Conservation (phyloP, 2,797 vertebrate genomes). For the Rhabdomys pumilio region DNA sequence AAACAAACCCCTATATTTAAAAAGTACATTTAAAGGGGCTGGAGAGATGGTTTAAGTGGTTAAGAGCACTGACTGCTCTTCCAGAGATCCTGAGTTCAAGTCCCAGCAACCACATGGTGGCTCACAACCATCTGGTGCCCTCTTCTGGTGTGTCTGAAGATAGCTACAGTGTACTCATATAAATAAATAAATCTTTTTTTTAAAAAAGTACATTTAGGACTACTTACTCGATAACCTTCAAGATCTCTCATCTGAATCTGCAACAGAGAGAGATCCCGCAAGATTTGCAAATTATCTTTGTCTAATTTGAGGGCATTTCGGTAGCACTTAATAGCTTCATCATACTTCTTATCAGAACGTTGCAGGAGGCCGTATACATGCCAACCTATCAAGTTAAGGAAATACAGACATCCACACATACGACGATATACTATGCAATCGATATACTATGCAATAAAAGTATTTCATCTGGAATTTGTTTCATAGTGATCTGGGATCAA, state of each 20-base stretch:
- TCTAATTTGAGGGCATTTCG: conserved; percentile 92
- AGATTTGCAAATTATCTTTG: conserved; percentile 91
- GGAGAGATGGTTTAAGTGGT: too few relatives aligned
- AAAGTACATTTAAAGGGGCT: conserved; percentile 20
- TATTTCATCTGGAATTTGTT: conserved; percentile 53
- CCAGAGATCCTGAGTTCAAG: too few relatives aligned
- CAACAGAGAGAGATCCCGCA: conserved; percentile 91
- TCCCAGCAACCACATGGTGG: too few relatives aligned
- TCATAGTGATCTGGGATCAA: conserved; percentile 52
- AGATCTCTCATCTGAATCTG: conserved; percentile 93
- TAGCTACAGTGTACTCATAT: too few relatives aligned
- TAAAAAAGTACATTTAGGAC: conserved; percentile 23
- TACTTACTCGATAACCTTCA: conserved; percentile 91
- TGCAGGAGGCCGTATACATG: conserved; percentile 91
- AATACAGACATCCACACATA: conserved; percentile 67
- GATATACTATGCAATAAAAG: neutral
- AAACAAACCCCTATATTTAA: neutral
- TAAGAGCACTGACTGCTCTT: too few relatives aligned
- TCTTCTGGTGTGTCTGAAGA: too few relatives aligned
- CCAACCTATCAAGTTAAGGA: conserved; percentile 90
- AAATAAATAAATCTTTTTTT: too few relatives aligned
- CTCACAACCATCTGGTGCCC: too few relatives aligned
- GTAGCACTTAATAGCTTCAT: conserved; percentile 93
- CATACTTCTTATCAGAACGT: conserved; percentile 91
- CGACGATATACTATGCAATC: conserved; percentile 20